phyloP scores from a whole-genome alignment of 2,888 invertebrate species.

The Tholera decimalis region DNA sequence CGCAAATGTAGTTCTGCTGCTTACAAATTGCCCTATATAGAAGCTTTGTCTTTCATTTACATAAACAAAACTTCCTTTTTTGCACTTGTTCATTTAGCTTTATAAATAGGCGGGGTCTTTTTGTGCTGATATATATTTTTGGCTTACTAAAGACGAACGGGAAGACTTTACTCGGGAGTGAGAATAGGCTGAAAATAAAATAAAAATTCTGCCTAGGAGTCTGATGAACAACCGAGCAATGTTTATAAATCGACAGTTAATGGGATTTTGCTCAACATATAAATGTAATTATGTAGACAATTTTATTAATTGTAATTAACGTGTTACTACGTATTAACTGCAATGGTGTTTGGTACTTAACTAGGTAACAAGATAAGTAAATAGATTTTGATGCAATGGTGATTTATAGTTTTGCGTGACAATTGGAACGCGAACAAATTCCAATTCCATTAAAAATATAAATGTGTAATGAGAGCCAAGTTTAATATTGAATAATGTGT shows the following conservation, averaged over 20 bases:
- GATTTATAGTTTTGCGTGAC: background rate
- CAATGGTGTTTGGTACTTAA: background rate
- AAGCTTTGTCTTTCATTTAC: conserved; percentile 28
- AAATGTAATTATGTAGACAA: too few relatives aligned
- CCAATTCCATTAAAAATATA: too few relatives aligned
- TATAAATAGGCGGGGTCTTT: background rate
- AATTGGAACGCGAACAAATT: conserved; percentile 4
- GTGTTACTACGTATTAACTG: too few relatives aligned
- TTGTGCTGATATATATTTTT: conserved; percentile 1
- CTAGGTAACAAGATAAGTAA: background rate
- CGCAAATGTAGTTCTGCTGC: conserved; percentile 75
- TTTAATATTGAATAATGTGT: too few relatives aligned
- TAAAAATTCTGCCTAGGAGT: background rate
- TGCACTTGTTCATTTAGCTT: conserved; percentile 13
- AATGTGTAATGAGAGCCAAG: too few relatives aligned
- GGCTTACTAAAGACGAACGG: too few relatives aligned
- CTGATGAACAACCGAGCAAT: too few relatives aligned
- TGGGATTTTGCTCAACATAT: background rate
- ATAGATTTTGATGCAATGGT: background rate
- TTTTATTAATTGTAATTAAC: too few relatives aligned
- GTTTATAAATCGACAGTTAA: background rate
- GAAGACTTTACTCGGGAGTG: too few relatives aligned
- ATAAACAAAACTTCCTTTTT: conserved; percentile 18
- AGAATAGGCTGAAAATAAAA: too few relatives aligned
- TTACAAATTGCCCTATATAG: conserved; percentile 82